These are phyloP conservation scores for Tolypeutes matacus DNA, from an alignment of 2,797 vertebrate genomes.

Conservation along the genomic window DNA sequence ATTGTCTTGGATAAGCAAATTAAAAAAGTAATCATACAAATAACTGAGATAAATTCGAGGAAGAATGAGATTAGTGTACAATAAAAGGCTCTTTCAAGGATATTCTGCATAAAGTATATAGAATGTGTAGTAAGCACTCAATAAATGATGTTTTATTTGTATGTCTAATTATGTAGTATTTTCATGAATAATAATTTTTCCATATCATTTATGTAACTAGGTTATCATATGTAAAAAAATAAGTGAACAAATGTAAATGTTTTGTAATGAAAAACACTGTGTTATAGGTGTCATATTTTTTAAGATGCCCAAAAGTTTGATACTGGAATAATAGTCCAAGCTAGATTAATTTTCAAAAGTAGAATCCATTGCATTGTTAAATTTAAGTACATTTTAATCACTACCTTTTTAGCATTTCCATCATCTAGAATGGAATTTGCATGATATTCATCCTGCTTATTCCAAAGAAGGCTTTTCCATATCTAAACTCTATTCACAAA, in stretches of 20 bases:
- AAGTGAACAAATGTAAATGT: background rate
- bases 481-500: background rate
- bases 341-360: slow-evolving; percentile 1
- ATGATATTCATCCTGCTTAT: background rate
- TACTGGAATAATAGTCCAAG: background rate
- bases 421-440: background rate
- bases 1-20: background rate
- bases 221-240: background rate
- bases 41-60: background rate
- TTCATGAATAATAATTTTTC: background rate
- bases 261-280: background rate
- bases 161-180: background rate
- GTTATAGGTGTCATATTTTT: background rate
- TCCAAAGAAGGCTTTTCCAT: background rate
- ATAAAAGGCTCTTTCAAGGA: background rate
- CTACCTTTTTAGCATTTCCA: background rate
- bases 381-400: background rate
- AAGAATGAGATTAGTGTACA: background rate
- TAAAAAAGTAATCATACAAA: background rate
- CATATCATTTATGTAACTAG: background rate
- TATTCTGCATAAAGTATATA: background rate
- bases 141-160: background rate
- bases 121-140: background rate
- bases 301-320: background rate
- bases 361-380: background rate